Base-by-base conservation (phyloP, 2,888 invertebrate species). In the Operophtera brumata region DNA sequence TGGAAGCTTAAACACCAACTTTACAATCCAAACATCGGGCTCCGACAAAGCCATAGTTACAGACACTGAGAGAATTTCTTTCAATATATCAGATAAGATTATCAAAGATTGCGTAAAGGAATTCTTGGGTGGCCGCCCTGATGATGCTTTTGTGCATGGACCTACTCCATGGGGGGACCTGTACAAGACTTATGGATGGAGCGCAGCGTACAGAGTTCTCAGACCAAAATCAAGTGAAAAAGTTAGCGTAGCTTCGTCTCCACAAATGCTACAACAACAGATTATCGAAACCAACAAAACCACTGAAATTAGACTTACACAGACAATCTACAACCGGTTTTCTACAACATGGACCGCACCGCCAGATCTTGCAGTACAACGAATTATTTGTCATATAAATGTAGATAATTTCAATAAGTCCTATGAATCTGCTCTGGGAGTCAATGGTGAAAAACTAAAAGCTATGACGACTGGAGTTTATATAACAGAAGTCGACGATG, bases 91-190 rank as follows among this genome's bases (percentile, higher is more conserved):
- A 5, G 35, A 54, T 47, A 35, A 10, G 6, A 13, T 36, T 2
- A 39, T 61, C 26, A 61, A 59, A 20, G 41, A 56, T 8, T 59
- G 59, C 30, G 39, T 61, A 4, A 49, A 41, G 3, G 25, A 25
- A 6, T 61, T 54, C 36, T 10, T 61, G n/a, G 61, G 61, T 0
- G 37, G 48, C 1, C 30, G 39, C 0, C 61, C 61, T 2, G 44
- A 54, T 9, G 59, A 59, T 10, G 51, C 37, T 0, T 61, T 40
- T 11, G 14, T 68, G 9, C 51, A 53, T 6, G 57, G 62, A 11
- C 68, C 70, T 0, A 73, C 71, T 0, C 71, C 71, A 0, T 71
- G 71, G 70, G 63, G 63, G 0, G 66, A 71, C 46, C 40, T 73
- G 2, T 73, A 67, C 42, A 52, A 47, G 10, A 49, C 39, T 1